Evolutionary conservation across 2,888 invertebrate genomes (phyloP).

Genomic region (Ceramica pisi): DNA sequence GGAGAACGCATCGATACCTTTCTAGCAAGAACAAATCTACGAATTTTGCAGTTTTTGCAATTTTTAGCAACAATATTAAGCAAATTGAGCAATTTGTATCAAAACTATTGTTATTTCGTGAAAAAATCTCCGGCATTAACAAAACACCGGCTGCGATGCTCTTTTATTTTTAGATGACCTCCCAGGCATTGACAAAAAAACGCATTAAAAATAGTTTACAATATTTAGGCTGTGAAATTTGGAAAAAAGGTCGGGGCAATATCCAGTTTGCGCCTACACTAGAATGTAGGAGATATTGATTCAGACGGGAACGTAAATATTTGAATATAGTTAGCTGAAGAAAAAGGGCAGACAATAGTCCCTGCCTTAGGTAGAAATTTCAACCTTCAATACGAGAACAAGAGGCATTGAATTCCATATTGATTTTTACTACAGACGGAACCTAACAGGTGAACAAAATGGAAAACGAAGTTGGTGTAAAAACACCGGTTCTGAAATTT

Average conservation of each 20-base stretch:
- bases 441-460: slow-evolving; percentile 19
- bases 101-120: neutral
- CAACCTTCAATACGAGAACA: slow-evolving; percentile 18
- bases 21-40: slow-evolving; percentile 41
- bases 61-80: slow-evolving; percentile 2
- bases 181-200: slow-evolving; percentile 46
- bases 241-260: slow-evolving; percentile 27
- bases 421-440: slow-evolving; percentile 39
- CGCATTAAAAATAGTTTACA: slow-evolving; percentile 29
- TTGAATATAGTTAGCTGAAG: slow-evolving; percentile 26
- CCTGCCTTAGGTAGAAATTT: slow-evolving; percentile 15
- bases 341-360: slow-evolving; percentile 17
- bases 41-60: slow-evolving; percentile 29
- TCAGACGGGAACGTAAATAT: slow-evolving; percentile 18
- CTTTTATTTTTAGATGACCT: slow-evolving; percentile 44
- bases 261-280: neutral
- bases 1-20: slow-evolving; percentile 32
- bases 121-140: neutral
- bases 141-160: neutral
- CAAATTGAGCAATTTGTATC: slow-evolving; percentile 1
- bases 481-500: slow-evolving; percentile 24
- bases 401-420: slow-evolving; percentile 41
- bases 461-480: neutral
- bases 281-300: slow-evolving; percentile 19
- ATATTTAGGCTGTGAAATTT: slow-evolving; percentile 41